These are phyloP conservation scores for Drosophila neoperkinsi DNA, from an alignment of 2,888 invertebrate genomes.

Conservation along the genomic window DNA sequence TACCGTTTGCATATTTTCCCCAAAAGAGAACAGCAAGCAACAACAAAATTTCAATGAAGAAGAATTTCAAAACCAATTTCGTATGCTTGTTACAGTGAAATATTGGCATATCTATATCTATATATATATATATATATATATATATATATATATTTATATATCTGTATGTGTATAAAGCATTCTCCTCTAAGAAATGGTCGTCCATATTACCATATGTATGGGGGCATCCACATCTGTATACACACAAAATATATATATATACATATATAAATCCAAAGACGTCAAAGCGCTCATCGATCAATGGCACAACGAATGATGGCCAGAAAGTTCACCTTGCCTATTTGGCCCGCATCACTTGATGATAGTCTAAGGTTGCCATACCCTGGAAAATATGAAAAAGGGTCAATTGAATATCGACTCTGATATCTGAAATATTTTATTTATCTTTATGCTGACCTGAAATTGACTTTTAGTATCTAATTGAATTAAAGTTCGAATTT, in stretches of 20 bases:
- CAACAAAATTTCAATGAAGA: slow-evolving; percentile 16
- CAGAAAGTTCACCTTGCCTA: slow-evolving; percentile 55
- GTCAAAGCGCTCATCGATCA: slow-evolving; percentile 67
- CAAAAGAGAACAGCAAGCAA: slow-evolving; percentile 37
- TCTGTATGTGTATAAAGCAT: slow-evolving; percentile 7
- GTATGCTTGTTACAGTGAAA: slow-evolving; percentile 54
- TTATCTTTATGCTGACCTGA: no score
- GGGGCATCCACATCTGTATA: slow-evolving; percentile 28
- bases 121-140: neutral
- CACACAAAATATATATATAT: slow-evolving; percentile 10
- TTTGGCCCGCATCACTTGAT: slow-evolving; percentile 51
- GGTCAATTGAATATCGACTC: neutral
- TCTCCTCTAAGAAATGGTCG: slow-evolving; percentile 23
- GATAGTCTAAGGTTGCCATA: slow-evolving; percentile 35
- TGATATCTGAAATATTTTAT: no score
- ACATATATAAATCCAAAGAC: slow-evolving; percentile 42
- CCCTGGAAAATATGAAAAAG: slow-evolving; percentile 23
- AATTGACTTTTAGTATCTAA: neutral
- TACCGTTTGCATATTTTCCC: slow-evolving; percentile 73
- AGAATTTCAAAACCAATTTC: slow-evolving; percentile 51
- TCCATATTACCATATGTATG: slow-evolving; percentile 56
- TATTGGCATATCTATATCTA: slow-evolving; percentile 49
- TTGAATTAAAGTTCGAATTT: neutral
- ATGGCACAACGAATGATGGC: slow-evolving; percentile 56
- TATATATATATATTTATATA: neutral